Percentiles rank a stretch among this genome's conserved stretches.
These are phyloP conservation scores for Acropora yongei DNA, from an alignment of 64 coral and sea anemone species.

Conservation along the genomic window DNA sequence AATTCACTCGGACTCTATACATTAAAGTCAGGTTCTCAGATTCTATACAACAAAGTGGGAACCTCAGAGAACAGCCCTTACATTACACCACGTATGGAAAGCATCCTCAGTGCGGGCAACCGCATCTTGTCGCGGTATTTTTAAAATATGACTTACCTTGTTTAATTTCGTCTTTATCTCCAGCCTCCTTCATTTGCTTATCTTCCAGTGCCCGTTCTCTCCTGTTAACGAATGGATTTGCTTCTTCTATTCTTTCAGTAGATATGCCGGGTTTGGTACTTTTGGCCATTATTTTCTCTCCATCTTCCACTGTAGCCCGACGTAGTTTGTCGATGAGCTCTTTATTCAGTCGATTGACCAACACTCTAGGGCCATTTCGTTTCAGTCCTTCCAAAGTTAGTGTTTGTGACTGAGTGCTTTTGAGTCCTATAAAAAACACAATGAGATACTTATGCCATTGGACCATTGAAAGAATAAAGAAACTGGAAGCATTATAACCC, in stretches of 20 bases:
- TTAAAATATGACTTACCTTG: background rate
- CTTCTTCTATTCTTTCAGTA: background rate
- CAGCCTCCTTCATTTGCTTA: background rate
- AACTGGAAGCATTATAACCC: background rate
- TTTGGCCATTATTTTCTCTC: background rate
- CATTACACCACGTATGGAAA: too few relatives aligned
- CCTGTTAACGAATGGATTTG: background rate
- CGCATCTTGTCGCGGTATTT: too few relatives aligned
- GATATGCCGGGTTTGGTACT: background rate
- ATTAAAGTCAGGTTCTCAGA: too few relatives aligned
- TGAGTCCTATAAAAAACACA: background rate
- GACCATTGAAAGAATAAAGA: background rate
- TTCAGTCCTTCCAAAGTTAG: slow-evolving; percentile 11
- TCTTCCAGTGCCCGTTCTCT: background rate
- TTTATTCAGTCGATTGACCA: slow-evolving; percentile 15
- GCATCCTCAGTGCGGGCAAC: too few relatives aligned
- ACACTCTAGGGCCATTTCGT: background rate
- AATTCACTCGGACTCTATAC: too few relatives aligned
- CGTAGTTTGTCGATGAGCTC: slow-evolving; percentile 19
- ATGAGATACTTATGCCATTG: background rate
- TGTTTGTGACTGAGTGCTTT: background rate
- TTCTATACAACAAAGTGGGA: too few relatives aligned
- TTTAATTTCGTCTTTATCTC: background rate
- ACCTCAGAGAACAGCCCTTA: too few relatives aligned
- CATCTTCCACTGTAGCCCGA: background rate